Conservation (phyloP, 2,113 vertebrate genomes). For the Saguinus imperator region DNA sequence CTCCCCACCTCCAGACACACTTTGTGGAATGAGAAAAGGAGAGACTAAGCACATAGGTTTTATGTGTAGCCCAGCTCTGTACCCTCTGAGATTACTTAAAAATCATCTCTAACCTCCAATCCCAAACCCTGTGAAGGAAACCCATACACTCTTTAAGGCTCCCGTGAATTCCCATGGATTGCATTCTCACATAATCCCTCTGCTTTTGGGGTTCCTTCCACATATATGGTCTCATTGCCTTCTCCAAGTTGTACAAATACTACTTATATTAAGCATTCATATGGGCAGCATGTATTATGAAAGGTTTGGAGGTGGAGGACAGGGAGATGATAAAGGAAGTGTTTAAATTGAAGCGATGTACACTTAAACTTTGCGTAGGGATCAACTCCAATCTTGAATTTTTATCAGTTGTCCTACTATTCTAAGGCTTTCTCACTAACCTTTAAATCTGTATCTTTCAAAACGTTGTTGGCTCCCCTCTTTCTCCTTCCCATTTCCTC, state of each 20-base stretch:
- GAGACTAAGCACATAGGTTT: background rate
- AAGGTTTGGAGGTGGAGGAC: background rate
- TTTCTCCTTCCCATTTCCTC: background rate
- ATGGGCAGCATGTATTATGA: background rate
- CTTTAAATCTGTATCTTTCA: background rate
- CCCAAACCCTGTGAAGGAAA: background rate
- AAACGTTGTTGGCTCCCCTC: background rate
- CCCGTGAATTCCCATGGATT: background rate
- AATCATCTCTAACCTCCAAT: background rate
- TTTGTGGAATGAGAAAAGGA: background rate
- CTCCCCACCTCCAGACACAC: background rate
- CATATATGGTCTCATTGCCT: background rate
- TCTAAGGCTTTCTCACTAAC: background rate
- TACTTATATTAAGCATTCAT: background rate
- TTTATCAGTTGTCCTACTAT: background rate
- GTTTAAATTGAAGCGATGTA: background rate
- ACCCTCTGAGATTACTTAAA: background rate
- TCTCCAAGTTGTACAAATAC: background rate
- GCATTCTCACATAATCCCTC: background rate
- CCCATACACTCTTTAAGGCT: background rate
- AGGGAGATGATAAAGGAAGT: background rate
- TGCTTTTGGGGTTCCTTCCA: background rate
- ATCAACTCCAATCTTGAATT: background rate
- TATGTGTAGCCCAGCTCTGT: background rate
- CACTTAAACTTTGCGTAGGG: background rate